A percentile compares a stretch with the other conserved stretches of the same genome.
These are phyloP conservation scores for Amiota minor DNA, from an alignment of 2,888 invertebrate genomes.

Conservation along the genomic window DNA sequence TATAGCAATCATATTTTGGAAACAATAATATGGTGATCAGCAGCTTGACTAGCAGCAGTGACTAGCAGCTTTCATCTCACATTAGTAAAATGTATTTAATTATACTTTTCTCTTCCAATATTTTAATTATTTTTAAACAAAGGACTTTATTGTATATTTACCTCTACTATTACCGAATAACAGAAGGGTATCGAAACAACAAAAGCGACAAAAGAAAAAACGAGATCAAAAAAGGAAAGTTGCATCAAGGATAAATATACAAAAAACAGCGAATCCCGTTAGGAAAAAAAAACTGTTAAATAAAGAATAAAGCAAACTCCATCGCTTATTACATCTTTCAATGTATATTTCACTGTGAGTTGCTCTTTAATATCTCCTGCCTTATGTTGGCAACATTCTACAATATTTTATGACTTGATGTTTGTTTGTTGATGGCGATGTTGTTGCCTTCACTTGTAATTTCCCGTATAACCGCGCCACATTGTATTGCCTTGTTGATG, in stretches of 20 bases:
- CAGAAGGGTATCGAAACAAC: neutral
- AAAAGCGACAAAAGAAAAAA: conserved; percentile 28
- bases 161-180: no score
- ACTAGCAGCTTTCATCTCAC: no score
- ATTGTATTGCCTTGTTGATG: conserved; percentile 51
- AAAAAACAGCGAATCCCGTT: conserved; percentile 25
- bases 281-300: conserved; percentile 25
- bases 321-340: neutral
- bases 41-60: no score
- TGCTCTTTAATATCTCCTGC: neutral
- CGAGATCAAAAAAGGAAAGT: conserved; percentile 14
- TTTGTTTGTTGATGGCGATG: conserved; percentile 42
- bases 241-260: neutral
- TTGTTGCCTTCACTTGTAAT: conserved; percentile 13
- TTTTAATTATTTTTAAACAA: no score
- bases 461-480: neutral
- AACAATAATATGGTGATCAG: no score
- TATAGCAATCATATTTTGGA: no score
- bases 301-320: conserved; percentile 27
- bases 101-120: no score
- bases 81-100: no score
- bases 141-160: no score
- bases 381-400: conserved; percentile 48
- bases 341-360: neutral
- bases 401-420: conserved; percentile 64